phyloP scores from a whole-genome alignment of 2,888 invertebrate species.

The Chelonus formosanus region DNA sequence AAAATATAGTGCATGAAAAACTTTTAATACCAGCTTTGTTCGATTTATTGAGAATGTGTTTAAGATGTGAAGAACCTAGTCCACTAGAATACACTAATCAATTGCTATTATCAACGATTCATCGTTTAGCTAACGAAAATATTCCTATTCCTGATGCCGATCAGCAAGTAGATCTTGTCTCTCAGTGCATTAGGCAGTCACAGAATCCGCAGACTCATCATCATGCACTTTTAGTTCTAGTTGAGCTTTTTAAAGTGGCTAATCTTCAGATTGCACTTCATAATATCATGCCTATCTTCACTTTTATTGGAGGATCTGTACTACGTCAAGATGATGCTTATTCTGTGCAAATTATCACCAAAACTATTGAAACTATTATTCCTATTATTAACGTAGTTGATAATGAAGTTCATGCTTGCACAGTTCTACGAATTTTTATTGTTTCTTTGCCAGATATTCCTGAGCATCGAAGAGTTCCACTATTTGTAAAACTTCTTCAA shows the following conservation, averaged over 20 bases:
- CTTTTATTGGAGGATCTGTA: slow-evolving; percentile 95
- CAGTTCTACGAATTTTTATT: slow-evolving; percentile 87
- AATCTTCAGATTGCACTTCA: slow-evolving; percentile 69
- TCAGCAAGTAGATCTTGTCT: slow-evolving; percentile 79
- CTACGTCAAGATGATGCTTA: slow-evolving; percentile 93
- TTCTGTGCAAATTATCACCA: slow-evolving; percentile 91
- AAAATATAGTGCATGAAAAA: slow-evolving; percentile 76
- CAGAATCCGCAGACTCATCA: slow-evolving; percentile 96
- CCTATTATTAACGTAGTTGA: slow-evolving; percentile 74
- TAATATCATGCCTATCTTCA: slow-evolving; percentile 96
- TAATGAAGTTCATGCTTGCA: slow-evolving; percentile 67
- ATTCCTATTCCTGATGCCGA: slow-evolving; percentile 64
- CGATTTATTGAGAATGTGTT: slow-evolving; percentile 79
- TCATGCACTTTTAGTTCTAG: slow-evolving; percentile 87
- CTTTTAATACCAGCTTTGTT: slow-evolving; percentile 79
- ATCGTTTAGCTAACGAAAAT: slow-evolving; percentile 65
- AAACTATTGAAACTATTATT: slow-evolving; percentile 88
- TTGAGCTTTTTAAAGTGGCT: slow-evolving; percentile 65
- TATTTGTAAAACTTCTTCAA: slow-evolving; percentile 82
- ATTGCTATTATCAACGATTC: slow-evolving; percentile 79
- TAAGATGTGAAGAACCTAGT: slow-evolving; percentile 82
- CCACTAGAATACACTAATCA: slow-evolving; percentile 90
- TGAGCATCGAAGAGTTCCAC: slow-evolving; percentile 83
- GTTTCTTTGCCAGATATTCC: slow-evolving; percentile 92
- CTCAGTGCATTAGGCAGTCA: slow-evolving; percentile 89